Percentiles rank a stretch among this genome's conserved stretches.
Evolutionary conservation across 2,888 invertebrate genomes (phyloP).

Genomic region (Leucania comma): DNA sequence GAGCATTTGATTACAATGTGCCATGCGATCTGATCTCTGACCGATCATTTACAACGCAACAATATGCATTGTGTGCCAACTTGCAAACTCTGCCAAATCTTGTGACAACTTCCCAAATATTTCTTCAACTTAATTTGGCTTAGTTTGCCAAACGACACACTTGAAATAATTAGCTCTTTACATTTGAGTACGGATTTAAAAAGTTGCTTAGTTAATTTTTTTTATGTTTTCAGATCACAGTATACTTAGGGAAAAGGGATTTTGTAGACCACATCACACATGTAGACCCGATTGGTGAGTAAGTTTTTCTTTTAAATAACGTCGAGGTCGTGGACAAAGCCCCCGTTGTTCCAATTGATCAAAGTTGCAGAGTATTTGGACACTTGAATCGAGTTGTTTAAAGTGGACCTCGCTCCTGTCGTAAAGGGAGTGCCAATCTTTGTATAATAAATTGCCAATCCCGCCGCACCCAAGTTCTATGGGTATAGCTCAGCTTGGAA

Average conservation of each 20-base stretch:
- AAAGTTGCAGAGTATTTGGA: conserved; percentile 48
- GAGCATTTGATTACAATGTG: conserved; percentile 13
- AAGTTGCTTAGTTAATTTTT: conserved; percentile 5
- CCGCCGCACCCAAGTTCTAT: conserved; percentile 29
- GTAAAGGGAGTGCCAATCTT: conserved; percentile 56
- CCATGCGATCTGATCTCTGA: conserved; percentile 20
- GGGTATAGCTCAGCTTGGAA: conserved; percentile 30
- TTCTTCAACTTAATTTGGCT: conserved; percentile 35
- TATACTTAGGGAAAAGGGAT: conserved; percentile 97
- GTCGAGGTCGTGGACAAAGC: conserved; percentile 7
- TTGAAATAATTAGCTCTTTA: conserved; percentile 33
- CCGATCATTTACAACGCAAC: conserved; percentile 22
- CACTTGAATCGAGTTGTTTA: conserved; percentile 46
- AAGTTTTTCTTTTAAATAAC: conserved; percentile 3
- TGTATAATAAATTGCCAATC: conserved; percentile 58
- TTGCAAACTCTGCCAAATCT: conserved; percentile 45
- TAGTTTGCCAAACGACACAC: conserved; percentile 33
- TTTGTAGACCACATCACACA: conserved; percentile 98
- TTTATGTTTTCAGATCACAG: conserved; percentile 93
- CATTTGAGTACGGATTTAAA: conserved; percentile 5
- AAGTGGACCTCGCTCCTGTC: conserved; percentile 33
- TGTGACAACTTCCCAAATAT: conserved; percentile 36
- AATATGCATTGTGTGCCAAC: conserved; percentile 32
- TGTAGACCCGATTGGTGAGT: conserved; percentile 97
- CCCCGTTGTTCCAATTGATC: conserved; percentile 39